These are phyloP conservation scores for Oeneis ivallda DNA, from an alignment of 2,888 invertebrate species.

Conservation along the genomic window DNA sequence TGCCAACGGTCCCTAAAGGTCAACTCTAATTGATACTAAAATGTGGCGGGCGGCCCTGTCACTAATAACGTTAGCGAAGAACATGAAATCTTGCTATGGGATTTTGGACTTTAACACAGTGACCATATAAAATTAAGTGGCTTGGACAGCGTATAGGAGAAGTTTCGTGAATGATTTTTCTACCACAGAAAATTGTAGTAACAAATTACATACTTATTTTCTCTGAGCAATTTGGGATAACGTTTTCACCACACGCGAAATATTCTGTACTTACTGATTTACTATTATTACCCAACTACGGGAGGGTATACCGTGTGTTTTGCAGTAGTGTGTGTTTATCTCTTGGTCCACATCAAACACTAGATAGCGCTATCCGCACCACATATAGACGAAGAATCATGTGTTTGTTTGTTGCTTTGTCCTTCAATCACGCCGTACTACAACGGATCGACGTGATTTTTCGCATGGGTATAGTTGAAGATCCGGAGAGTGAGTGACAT, in stretches of 20 bases:
- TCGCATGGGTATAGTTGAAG: too few relatives aligned
- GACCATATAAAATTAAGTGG: not conserved
- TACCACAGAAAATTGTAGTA: constrained; percentile 13
- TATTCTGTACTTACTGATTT: not conserved
- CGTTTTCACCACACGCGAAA: constrained; percentile 1
- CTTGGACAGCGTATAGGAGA: not conserved
- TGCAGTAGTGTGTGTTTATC: too few relatives aligned
- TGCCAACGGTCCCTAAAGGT: constrained; percentile 17
- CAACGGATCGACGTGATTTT: too few relatives aligned
- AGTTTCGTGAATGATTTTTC: constrained; percentile 14
- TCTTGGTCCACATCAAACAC: too few relatives aligned
- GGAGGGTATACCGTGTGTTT: too few relatives aligned
- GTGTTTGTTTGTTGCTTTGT: too few relatives aligned
- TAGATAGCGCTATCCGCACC: too few relatives aligned
- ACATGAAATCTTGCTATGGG: not conserved
- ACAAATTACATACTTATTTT: constrained; percentile 16
- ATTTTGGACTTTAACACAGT: not conserved
- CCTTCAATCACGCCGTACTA: too few relatives aligned
- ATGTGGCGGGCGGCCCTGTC: constrained; percentile 18
- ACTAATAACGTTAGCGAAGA: constrained; percentile 20
- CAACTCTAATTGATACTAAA: constrained; percentile 24
- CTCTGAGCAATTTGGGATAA: constrained; percentile 10
- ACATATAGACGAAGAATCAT: too few relatives aligned
- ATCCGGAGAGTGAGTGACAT: too few relatives aligned
- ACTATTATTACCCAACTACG: not conserved